A percentile compares a stretch with the other conserved stretches of the same genome.
Conservation (phyloP, 2,113 vertebrate genomes). For the Elephas maximus region DNA sequence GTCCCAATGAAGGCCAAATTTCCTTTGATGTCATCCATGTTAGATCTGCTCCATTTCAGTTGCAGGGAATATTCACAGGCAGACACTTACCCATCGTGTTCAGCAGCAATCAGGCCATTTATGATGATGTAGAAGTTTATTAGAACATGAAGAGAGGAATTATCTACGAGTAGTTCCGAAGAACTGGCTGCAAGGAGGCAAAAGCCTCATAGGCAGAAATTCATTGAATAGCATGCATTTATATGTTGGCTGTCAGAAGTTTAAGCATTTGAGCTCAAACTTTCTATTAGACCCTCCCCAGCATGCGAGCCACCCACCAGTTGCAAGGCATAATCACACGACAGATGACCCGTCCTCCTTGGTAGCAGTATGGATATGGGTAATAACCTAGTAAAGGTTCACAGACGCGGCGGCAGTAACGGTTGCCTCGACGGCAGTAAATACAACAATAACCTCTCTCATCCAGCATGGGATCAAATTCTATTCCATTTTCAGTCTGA, state of each 20-base stretch:
- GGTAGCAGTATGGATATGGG: slow-evolving; percentile 98
- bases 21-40: background rate
- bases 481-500: slow-evolving; percentile 94
- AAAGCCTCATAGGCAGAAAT: slow-evolving; percentile 73
- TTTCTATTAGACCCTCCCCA: slow-evolving; percentile 93
- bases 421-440: slow-evolving; percentile 94
- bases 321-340: slow-evolving; percentile 98
- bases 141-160: slow-evolving; percentile 66
- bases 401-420: slow-evolving; percentile 94
- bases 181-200: slow-evolving; percentile 74
- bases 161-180: slow-evolving; percentile 73
- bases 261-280: slow-evolving; percentile 63
- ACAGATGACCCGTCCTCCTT: slow-evolving; percentile 96
- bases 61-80: slow-evolving; percentile 55
- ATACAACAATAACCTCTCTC: slow-evolving; percentile 95
- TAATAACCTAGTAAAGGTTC: slow-evolving; percentile 96
- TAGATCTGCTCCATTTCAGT: slow-evolving; percentile 43
- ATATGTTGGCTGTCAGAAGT: slow-evolving; percentile 68
- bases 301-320: slow-evolving; percentile 98
- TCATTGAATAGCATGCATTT: slow-evolving; percentile 80
- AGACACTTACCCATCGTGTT: slow-evolving; percentile 48
- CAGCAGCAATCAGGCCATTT: slow-evolving; percentile 53
- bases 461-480: slow-evolving; percentile 95
- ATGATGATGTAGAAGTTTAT: slow-evolving; percentile 43
- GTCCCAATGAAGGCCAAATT: slow-evolving; percentile 50